These are phyloP conservation scores for Encarsia formosa DNA, from an alignment of 2,888 invertebrate genomes.

Conservation along the genomic window DNA sequence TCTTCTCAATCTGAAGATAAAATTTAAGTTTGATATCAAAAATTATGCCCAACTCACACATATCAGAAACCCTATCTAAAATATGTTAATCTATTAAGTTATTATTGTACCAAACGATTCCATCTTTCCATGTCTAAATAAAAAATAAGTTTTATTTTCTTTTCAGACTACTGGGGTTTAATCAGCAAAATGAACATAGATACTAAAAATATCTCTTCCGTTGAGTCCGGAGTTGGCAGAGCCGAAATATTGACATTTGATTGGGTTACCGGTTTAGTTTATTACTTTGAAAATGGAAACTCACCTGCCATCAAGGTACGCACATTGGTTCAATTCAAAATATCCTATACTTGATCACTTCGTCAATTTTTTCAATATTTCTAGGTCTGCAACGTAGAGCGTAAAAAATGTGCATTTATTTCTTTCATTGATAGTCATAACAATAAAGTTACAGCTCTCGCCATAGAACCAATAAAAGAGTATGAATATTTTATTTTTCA, in stretches of 20 bases:
- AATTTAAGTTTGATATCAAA: no score
- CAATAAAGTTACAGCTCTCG: slow-evolving; percentile 57
- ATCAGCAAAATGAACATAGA: slow-evolving; percentile 43
- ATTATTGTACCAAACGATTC: no score
- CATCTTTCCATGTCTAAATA: not conserved
- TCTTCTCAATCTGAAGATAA: no score
- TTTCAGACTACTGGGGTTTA: slow-evolving; percentile 37
- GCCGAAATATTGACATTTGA: slow-evolving; percentile 64
- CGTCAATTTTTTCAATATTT: not conserved
- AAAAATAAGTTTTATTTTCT: slow-evolving; percentile 11
- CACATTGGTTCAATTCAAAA: not conserved
- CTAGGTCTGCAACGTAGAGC: slow-evolving; percentile 57
- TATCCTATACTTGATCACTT: no score
- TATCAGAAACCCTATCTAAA: no score
- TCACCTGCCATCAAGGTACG: slow-evolving; percentile 37
- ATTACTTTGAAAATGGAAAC: slow-evolving; percentile 57
- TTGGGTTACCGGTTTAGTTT: slow-evolving; percentile 71
- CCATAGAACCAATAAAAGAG: slow-evolving; percentile 60
- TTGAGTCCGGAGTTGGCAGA: slow-evolving; percentile 50
- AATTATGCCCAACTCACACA: no score
- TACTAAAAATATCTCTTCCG: slow-evolving; percentile 43
- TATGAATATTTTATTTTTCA: slow-evolving; percentile 37
- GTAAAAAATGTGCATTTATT: slow-evolving; percentile 57
- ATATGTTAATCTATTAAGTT: no score
- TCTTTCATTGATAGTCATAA: slow-evolving; percentile 54